These are phyloP conservation scores for Caerostris darwini DNA, from an alignment of 1,140 invertebrate species.

Conservation along the genomic window DNA sequence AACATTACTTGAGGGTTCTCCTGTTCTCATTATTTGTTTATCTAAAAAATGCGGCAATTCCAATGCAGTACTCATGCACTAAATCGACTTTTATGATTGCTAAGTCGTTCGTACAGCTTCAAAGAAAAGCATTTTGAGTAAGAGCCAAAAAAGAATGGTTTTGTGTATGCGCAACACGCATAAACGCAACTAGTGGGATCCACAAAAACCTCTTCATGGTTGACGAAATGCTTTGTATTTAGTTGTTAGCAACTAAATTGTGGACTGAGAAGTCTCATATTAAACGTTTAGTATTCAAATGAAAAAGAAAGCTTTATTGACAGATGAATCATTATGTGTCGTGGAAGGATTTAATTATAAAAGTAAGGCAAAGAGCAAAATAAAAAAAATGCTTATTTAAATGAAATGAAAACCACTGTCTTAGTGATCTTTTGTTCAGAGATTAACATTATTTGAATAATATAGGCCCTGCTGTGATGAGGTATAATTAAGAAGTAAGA, in stretches of 20 bases:
- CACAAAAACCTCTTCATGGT: background rate
- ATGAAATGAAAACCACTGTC: background rate
- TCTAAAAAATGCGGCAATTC: background rate
- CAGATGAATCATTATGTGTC: background rate
- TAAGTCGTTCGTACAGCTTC: background rate
- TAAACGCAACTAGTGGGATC: background rate
- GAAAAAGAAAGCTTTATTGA: background rate
- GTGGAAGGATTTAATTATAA: background rate
- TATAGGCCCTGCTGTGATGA: background rate
- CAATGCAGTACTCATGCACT: background rate
- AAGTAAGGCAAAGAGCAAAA: background rate
- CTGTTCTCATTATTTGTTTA: slow-evolving; percentile 10
- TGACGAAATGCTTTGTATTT: background rate
- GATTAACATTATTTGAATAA: background rate
- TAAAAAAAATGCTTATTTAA: background rate
- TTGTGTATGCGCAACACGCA: background rate
- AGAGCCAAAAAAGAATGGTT: slow-evolving; percentile 18
- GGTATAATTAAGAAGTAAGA: background rate
- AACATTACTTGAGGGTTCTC: background rate
- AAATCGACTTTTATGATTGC: slow-evolving; percentile 36
- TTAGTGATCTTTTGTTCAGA: background rate
- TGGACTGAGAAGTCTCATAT: background rate
- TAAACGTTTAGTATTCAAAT: background rate
- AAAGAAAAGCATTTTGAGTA: background rate
- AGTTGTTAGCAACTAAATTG: background rate